A percentile compares a stretch with the other conserved stretches of the same genome.
Conservation (phyloP, 2,888 invertebrate species). For the Formica aserva region DNA sequence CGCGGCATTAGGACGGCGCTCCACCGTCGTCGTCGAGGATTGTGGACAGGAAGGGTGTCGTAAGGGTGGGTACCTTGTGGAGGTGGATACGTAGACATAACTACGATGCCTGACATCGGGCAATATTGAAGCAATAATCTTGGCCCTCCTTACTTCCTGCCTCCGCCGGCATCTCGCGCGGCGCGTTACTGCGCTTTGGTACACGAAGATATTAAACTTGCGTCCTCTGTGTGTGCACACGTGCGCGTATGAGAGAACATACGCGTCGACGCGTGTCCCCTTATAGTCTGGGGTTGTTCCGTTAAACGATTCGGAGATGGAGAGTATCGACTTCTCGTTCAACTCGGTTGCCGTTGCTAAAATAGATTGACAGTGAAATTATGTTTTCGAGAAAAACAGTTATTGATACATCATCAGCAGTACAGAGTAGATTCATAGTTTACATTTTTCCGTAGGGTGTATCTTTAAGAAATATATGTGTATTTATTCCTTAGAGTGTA, state of each 20-base stretch:
- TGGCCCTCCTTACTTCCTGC: constrained; percentile 68
- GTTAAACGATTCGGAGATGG: constrained; percentile 58
- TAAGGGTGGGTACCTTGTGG: background rate
- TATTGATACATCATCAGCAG: background rate
- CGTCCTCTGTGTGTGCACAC: constrained; percentile 56
- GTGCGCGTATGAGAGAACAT: constrained; percentile 23
- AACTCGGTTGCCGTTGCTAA: constrained; percentile 47
- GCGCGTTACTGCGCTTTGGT: constrained; percentile 65
- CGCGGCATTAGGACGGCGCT: constrained; percentile 32
- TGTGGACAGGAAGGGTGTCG: constrained; percentile 48
- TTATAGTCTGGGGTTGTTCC: background rate
- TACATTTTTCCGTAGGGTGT: background rate
- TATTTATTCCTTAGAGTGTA: background rate
- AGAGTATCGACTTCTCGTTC: constrained; percentile 52
- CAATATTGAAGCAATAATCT: constrained; percentile 85
- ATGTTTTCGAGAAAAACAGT: background rate
- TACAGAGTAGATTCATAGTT: background rate
- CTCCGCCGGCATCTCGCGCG: constrained; percentile 53
- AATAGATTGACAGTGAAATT: constrained; percentile 62
- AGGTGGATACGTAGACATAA: constrained; percentile 74
- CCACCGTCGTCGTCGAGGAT: constrained; percentile 12
- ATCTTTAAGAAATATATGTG: background rate
- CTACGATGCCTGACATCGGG: constrained; percentile 80
- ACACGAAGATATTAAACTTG: constrained; percentile 79
- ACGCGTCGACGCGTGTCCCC: constrained; percentile 12